A percentile compares a stretch with the other conserved stretches of the same genome.
These are phyloP conservation scores for Calliphora vicina DNA, from an alignment of 1,140 invertebrate genomes.

Conservation along the genomic window DNA sequence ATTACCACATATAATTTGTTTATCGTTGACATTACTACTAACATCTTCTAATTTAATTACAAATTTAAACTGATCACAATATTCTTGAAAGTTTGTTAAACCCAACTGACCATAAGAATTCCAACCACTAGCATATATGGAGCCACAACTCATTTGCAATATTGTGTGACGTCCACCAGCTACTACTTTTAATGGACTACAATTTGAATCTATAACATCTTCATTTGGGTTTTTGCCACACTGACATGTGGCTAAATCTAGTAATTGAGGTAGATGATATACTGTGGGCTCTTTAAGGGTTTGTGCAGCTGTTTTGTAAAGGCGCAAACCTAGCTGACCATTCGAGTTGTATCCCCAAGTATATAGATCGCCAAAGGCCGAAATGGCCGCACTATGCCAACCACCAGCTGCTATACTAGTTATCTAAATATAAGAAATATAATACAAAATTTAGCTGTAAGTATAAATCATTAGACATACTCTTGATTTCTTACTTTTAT, in stretches of 20 bases:
- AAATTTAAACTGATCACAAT: constrained; percentile 47
- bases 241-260: constrained; percentile 56
- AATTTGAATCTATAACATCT: constrained; percentile 44
- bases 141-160: constrained; percentile 68
- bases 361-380: constrained; percentile 80
- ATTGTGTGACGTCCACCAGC: constrained; percentile 76
- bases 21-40: not conserved
- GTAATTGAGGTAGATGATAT: constrained; percentile 54
- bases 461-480: too few relatives aligned
- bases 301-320: constrained; percentile 48
- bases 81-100: constrained; percentile 43
- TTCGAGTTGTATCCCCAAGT: constrained; percentile 92
- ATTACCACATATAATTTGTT: constrained; percentile 50
- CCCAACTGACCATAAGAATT: constrained; percentile 80
- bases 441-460: not conserved
- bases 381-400: constrained; percentile 85
- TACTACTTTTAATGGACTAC: constrained; percentile 68
- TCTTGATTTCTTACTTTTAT: constrained; percentile 64
- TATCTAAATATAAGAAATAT: constrained; percentile 58
- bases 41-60: constrained; percentile 20
- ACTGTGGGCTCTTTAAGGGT: constrained; percentile 54
- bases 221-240: constrained; percentile 64
- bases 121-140: constrained; percentile 75
- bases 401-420: constrained; percentile 77
- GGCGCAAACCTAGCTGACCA: constrained; percentile 80